Conservation (phyloP, 2,888 invertebrate genomes). For the Hetaerina titia region DNA sequence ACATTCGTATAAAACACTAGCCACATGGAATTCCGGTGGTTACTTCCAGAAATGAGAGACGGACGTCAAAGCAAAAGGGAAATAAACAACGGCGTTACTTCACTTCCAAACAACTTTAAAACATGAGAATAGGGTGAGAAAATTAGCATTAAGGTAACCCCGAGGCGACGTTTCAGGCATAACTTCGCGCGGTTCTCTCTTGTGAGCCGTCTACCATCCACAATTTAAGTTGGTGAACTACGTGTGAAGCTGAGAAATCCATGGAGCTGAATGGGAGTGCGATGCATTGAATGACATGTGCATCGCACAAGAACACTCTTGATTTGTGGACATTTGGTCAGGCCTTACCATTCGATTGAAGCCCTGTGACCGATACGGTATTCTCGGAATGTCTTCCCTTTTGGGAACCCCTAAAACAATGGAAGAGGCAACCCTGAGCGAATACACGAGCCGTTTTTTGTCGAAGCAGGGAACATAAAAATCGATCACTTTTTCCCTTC, state of each 20-base stretch:
- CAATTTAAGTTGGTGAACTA: neutral
- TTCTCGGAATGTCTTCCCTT: neutral
- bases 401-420: neutral
- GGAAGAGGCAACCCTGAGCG: neutral
- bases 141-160: neutral
- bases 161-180: neutral
- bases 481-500: slow-evolving; percentile 42
- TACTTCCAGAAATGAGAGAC: neutral
- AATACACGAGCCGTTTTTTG: neutral
- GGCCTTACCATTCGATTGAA: neutral
- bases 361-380: neutral
- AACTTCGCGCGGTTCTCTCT: neutral
- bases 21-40: neutral
- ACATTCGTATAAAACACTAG: neutral
- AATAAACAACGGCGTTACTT: neutral
- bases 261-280: neutral
- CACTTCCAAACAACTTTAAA: neutral
- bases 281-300: neutral
- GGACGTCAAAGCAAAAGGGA: neutral
- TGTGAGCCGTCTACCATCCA: neutral
- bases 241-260: neutral
- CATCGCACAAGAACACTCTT: neutral
- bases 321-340: no score
- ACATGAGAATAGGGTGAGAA: neutral
- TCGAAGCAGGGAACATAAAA: neutral